Conservation (phyloP, 1,140 invertebrate genomes). For the Hycleus phaleratus region DNA sequence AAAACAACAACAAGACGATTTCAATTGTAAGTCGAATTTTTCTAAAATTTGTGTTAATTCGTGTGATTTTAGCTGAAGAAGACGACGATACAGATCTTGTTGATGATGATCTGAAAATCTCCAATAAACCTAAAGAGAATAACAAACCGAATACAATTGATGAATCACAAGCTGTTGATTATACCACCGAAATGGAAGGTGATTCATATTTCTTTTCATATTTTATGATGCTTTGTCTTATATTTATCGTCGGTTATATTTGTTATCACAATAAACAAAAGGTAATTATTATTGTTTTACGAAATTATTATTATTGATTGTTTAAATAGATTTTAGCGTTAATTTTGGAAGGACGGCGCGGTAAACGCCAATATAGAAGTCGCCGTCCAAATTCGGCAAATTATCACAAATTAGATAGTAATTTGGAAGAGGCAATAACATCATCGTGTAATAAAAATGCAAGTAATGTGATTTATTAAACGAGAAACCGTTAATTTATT, state of each 20-base stretch:
- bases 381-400: slow-evolving; percentile 50
- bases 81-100: not conserved
- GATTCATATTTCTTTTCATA: slow-evolving; percentile 58
- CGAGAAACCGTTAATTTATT: not conserved
- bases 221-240: slow-evolving; percentile 51
- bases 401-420: slow-evolving; percentile 55
- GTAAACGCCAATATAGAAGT: slow-evolving; percentile 41
- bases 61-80: not conserved
- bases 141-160: slow-evolving; percentile 1
- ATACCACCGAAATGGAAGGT: slow-evolving; percentile 22
- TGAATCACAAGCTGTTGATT: not conserved
- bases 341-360: slow-evolving; percentile 47
- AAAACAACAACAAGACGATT: too few relatives aligned
- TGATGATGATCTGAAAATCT: not conserved
- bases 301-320: not conserved
- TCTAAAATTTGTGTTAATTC: not conserved
- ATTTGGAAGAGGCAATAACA: slow-evolving; percentile 54
- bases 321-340: slow-evolving; percentile 48
- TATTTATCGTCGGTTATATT: slow-evolving; percentile 53
- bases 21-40: too few relatives aligned
- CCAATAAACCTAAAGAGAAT: not conserved
- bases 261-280: slow-evolving; percentile 64
- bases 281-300: slow-evolving; percentile 38
- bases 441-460: slow-evolving; percentile 42
- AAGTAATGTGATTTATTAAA: slow-evolving; percentile 38